Base-by-base conservation (phyloP, 2,888 invertebrate species). In the Parnassius glacialis region DNA sequence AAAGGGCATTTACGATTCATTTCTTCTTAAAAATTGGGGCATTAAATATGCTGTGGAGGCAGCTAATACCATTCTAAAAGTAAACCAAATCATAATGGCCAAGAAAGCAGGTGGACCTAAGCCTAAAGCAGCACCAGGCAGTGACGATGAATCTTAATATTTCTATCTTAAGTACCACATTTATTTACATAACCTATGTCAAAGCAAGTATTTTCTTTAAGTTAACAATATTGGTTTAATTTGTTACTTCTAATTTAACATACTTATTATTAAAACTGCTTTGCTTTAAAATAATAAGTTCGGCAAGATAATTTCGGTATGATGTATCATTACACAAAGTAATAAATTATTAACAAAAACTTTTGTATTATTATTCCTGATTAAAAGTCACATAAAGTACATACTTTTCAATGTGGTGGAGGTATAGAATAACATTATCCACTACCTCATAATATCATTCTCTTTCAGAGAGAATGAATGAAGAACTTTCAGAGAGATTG, bases 41-140 rank as follows among this genome's bases (percentile, higher is more conserved):
- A 89, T 99, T 60, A 98, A 98, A 83, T 98, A 99, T 88, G 98
- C 99, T 0, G 96, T 97, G 0, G 95, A 96, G 66, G 98, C 98
- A 1, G 98, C 99, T 0, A 94, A 96, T 65, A 98, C 98, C 0
- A 96, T 99, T 70, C 93, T 99, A 42, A 95, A 96, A 83, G 97
- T 99, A 41, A 98, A 99, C 89, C 98, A 99, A 91, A 99, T 99
- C 71, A 99, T 99, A 70, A 98, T 99, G 98, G 98, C 99, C 0
- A 99, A 99, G 90, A 94, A 96, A 74, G 98, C 98, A 13, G 99
- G 99, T 53, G 99, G 99, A 52, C 98, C 98, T 0, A 98, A 98
- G 84, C 94, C 96, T 2, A 93, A 94, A 74, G 94, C 93, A 65
- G 90, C 88, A 11, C 93, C 93, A 10, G 90, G 91, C 71, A 94